Percentiles rank a stretch among this genome's conserved stretches.
Evolutionary conservation across 2,888 invertebrate genomes (phyloP).

Genomic region (Euclidia mi): DNA sequence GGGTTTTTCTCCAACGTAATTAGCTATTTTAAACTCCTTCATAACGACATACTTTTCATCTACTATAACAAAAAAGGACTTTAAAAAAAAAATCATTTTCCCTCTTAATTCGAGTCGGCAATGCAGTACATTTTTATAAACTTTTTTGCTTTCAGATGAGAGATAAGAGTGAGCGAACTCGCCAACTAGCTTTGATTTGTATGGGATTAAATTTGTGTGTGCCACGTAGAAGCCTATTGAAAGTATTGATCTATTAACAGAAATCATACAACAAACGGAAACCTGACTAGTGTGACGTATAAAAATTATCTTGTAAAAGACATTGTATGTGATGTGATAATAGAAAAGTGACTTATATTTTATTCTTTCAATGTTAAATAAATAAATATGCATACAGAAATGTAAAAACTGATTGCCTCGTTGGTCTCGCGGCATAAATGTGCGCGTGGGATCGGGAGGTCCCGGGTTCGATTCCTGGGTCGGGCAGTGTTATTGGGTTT

Average conservation of each 20-base stretch:
- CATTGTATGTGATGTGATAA: no score
- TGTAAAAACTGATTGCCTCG: no score
- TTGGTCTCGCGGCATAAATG: no score
- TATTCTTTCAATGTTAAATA: no score
- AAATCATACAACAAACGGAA: background rate
- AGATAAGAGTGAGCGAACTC: constrained; percentile 19
- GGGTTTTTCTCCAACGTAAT: constrained; percentile 70
- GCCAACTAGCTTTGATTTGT: constrained; percentile 23
- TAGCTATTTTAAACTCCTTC: constrained; percentile 73
- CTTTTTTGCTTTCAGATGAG: constrained; percentile 45
- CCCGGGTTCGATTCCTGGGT: no score
- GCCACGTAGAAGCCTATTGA: constrained; percentile 6
- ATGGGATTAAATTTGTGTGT: constrained; percentile 17
- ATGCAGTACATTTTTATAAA: constrained; percentile 41
- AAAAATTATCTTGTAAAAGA: no score
- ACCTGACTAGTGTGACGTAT: no score
- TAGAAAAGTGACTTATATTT: no score
- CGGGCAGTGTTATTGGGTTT: no score
- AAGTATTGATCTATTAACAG: background rate
- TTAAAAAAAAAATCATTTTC: constrained; percentile 68
- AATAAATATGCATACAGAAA: no score
- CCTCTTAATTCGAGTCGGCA: constrained; percentile 55
- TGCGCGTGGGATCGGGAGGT: no score
- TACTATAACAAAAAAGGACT: constrained; percentile 65
- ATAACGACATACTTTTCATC: constrained; percentile 72